phyloP scores from a whole-genome alignment of 2,888 invertebrate species.

The Ophioninae sp. region DNA sequence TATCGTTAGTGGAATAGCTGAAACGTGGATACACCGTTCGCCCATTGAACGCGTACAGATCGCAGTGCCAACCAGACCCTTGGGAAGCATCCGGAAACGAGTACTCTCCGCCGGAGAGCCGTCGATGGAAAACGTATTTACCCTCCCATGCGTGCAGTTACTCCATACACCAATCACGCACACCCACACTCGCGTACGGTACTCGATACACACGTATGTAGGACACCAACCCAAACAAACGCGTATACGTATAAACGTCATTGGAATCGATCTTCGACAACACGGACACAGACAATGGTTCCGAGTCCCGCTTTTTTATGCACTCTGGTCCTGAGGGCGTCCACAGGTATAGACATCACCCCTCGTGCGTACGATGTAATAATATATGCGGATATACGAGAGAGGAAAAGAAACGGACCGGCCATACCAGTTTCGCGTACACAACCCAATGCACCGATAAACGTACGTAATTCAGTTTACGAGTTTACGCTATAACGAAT shows the following conservation, averaged over 20 bases:
- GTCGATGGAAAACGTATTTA: conserved; percentile 53
- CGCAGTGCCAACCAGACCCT: conserved; percentile 8
- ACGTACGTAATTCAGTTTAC: neutral
- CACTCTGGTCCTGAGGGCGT: conserved; percentile 13
- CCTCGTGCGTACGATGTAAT: neutral
- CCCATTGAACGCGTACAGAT: neutral
- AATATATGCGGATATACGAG: neutral
- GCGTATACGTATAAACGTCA: neutral
- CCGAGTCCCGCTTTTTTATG: conserved; percentile 20
- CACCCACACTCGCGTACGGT: neutral
- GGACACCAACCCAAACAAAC: neutral
- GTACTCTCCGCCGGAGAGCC: conserved; percentile 22
- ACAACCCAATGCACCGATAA: neutral
- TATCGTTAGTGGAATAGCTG: conserved; percentile 7
- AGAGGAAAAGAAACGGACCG: neutral
- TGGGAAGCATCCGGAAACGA: conserved; percentile 34
- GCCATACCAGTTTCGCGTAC: neutral
- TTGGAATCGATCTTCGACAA: conserved; percentile 56
- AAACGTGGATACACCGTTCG: neutral
- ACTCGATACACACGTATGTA: neutral
- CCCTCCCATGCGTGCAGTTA: conserved; percentile 17
- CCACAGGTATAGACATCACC: neutral
- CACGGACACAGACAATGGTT: conserved; percentile 51
- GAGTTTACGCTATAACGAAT: neutral
- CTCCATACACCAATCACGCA: conserved; percentile 22